Percentiles rank a stretch among this genome's conserved stretches.
phyloP scores from a whole-genome alignment of 2,797 vertebrate species.

The Liasis olivaceus region DNA sequence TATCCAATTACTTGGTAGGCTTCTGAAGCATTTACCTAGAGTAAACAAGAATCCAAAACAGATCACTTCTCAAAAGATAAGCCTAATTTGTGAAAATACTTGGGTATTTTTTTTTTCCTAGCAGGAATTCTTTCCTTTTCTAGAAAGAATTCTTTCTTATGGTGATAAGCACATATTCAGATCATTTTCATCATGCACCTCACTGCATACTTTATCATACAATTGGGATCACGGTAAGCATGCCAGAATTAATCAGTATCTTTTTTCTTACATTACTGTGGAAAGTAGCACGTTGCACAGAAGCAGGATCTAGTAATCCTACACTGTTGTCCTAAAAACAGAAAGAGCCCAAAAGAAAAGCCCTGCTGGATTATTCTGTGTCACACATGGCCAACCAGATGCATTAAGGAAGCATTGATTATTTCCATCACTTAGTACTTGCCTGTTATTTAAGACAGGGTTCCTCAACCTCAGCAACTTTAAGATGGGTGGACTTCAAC shows the following conservation, averaged over 20 bases:
- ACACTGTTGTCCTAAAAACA: background rate
- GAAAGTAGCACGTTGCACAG: background rate
- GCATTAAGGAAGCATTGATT: background rate
- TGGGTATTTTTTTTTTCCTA: constrained; percentile 1
- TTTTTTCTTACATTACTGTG: background rate
- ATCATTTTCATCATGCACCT: background rate
- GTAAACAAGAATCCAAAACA: background rate
- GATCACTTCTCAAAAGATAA: constrained; percentile 3
- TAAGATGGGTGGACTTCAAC: too few species aligned
- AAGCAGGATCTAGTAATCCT: background rate
- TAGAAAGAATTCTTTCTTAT: background rate
- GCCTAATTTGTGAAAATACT: constrained; percentile 10
- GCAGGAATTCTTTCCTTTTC: background rate
- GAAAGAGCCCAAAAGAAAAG: background rate
- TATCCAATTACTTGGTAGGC: constrained; percentile 15
- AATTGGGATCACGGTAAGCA: background rate
- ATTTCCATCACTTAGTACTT: background rate
- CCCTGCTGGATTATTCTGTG: background rate
- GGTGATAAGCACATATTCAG: background rate
- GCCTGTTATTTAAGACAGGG: background rate
- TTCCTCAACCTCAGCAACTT: too few species aligned
- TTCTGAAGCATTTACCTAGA: background rate
- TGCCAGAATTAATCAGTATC: background rate
- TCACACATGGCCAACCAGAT: background rate
- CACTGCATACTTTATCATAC: background rate